Evolutionary conservation across 2,888 invertebrate genomes (phyloP), one percentile per base, ranked within the genome.

Genomic region (Hydropsyche betteni): DNA sequence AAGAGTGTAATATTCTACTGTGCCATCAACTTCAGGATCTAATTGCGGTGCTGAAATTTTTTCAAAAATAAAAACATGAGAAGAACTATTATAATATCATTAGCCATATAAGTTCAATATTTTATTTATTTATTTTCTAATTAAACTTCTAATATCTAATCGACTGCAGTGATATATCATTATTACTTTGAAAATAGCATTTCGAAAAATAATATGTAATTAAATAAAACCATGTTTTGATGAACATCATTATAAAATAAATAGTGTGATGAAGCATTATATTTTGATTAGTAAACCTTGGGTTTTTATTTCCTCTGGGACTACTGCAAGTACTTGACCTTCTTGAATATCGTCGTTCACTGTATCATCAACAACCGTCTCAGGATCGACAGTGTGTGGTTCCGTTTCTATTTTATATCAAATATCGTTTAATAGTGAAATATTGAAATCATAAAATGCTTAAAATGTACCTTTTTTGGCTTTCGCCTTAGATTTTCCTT

Each of bases 21-120:
- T 88, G 53, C 88, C 89, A 79, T 90, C 88, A 34, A 87, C 83
- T 76, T 87, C 86, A 3, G 89, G 88, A 80, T 89, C 88, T 69
- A 88, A 80, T 79, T 87, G 86, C 6, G 88, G 88, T 33, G 88
- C 88, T 85, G 83, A 72, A 82, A 83, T 44, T 8, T 44, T 44
- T 6, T 44, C 24, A 24, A 24, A 44, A 33, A 1, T 55, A 55
- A 44, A 44, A 44, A 8, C 44, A 44, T 24, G 24, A 24, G 24
- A 24, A 24, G 24, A 24, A 24, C 24, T 24, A 24, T 24, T 24
- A 24, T 24, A 24, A 24, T 24, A 24, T 24, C 24, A 24, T 24
- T n/a, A n/a, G n/a, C n/a, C n/a, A n/a, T n/a, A n/a, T n/a, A n/a
- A n/a, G n/a, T n/a, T n/a, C n/a, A n/a, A n/a, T n/a, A n/a, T n/a